These are phyloP conservation scores for Caenorhabditis inopinata DNA, from an alignment of 1,140 invertebrate genomes.

Conservation along the genomic window DNA sequence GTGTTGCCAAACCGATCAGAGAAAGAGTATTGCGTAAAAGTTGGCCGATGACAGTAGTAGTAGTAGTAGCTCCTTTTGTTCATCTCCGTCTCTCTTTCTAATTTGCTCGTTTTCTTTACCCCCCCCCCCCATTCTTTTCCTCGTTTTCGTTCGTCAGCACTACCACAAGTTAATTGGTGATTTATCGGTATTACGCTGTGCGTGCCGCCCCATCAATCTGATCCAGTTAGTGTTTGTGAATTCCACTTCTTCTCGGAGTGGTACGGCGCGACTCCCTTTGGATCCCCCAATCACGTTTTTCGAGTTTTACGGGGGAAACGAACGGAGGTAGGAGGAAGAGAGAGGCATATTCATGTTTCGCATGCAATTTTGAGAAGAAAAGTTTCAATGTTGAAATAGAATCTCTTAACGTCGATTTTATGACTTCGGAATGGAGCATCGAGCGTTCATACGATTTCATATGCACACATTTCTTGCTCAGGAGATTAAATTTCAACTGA, in stretches of 20 bases:
- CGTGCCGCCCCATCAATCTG: slow-evolving; percentile 5
- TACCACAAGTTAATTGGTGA: slow-evolving; percentile 21
- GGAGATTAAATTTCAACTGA: no score
- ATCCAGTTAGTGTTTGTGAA: neutral
- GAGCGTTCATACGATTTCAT: no score
- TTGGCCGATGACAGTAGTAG: neutral
- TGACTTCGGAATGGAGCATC: no score
- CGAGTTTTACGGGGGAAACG: neutral
- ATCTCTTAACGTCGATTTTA: slow-evolving; percentile 25
- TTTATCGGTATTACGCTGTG: slow-evolving; percentile 28
- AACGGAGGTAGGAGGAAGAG: neutral
- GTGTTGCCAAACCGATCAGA: no score
- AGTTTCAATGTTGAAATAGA: neutral
- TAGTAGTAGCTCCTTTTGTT: neutral
- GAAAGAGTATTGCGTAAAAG: neutral
- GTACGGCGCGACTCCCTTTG: neutral
- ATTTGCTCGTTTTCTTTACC: no score
- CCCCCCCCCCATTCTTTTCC: neutral
- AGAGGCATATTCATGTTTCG: neutral
- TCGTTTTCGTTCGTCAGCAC: slow-evolving; percentile 17
- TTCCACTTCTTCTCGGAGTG: neutral
- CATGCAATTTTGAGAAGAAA: neutral
- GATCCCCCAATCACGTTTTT: neutral
- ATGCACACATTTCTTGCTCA: no score
- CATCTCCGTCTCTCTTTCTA: neutral